These are phyloP conservation scores for Euwallacea fornicatus DNA, from an alignment of 1,140 invertebrate genomes.

Conservation along the genomic window DNA sequence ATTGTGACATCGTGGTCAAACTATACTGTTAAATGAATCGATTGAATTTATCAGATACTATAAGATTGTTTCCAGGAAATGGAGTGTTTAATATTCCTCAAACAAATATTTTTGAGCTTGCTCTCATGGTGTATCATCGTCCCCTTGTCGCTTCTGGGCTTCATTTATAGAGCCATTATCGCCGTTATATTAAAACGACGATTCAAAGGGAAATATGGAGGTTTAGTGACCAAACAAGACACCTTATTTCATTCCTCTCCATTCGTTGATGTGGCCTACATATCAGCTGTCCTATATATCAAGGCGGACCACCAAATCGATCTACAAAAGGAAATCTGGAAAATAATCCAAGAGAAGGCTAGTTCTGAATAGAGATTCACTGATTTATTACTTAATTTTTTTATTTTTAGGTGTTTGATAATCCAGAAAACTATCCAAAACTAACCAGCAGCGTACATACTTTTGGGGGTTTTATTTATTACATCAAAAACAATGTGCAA, in stretches of 20 bases:
- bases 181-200: too few relatives aligned
- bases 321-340: background rate
- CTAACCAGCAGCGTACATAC: background rate
- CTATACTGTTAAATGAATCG: too few relatives aligned
- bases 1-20: too few relatives aligned
- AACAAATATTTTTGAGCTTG: too few relatives aligned
- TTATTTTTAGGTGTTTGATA: slow-evolving; percentile 8
- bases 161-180: too few relatives aligned
- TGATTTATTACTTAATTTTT: background rate
- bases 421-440: background rate
- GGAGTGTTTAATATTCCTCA: too few relatives aligned
- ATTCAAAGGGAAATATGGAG: slow-evolving; percentile 3
- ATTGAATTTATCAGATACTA: too few relatives aligned
- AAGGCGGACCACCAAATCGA: background rate
- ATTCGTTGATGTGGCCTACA: background rate
- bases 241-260: background rate
- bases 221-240: background rate
- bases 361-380: background rate
- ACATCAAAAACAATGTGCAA: background rate
- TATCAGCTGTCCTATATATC: background rate
- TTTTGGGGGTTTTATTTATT: background rate
- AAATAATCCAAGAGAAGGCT: background rate
- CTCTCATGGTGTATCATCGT: too few relatives aligned
- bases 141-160: too few relatives aligned
- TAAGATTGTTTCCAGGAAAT: too few relatives aligned